Percentiles rank a stretch among this genome's conserved stretches.
Evolutionary conservation across 2,797 vertebrate species (phyloP).

Genomic region (Spondyliosoma cantharus): DNA sequence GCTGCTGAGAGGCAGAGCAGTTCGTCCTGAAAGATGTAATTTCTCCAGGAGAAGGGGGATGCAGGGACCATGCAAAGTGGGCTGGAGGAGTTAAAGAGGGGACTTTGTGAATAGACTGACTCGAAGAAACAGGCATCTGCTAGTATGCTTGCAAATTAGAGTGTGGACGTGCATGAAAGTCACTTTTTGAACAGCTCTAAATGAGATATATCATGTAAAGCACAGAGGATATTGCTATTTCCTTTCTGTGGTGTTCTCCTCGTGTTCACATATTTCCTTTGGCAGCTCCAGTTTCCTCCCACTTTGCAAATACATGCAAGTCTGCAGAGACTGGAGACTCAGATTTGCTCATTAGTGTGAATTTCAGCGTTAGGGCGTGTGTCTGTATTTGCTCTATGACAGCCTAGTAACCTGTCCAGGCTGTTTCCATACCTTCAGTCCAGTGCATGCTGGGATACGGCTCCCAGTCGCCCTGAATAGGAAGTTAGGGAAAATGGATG

Average conservation of each 20-base stretch:
- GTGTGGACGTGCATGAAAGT: conserved; percentile 5
- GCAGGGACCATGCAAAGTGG: conserved; percentile 55
- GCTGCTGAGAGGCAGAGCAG: conserved; percentile 56
- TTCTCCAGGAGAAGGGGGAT: conserved; percentile 55
- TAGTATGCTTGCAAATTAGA: conserved; percentile 12
- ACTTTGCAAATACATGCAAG: conserved; percentile 60
- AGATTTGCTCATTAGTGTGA: conserved; percentile 68
- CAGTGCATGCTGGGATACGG: conserved; percentile 36
- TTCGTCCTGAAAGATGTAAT: conserved; percentile 72
- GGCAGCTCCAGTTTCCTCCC: conserved; percentile 66
- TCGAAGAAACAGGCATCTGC: conserved; percentile 10
- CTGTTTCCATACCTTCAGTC: conserved; percentile 60
- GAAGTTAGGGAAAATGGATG: conserved; percentile 53
- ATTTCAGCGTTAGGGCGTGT: conserved; percentile 52
- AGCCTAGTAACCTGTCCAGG: conserved; percentile 55
- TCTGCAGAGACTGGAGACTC: conserved; percentile 50
- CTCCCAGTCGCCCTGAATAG: conserved; percentile 25
- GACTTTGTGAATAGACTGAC: conserved; percentile 4
- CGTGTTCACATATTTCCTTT: conserved; percentile 72
- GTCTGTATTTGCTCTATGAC: conserved; percentile 43
- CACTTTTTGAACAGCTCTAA: conserved; percentile 38
- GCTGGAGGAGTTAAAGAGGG: conserved; percentile 46
- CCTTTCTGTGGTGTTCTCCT: conserved; percentile 49
- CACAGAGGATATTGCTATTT: conserved; percentile 53
- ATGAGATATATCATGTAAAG: conserved; percentile 28